Conservation (phyloP, 2,888 invertebrate genomes). For the Leptothorax acervorum region DNA sequence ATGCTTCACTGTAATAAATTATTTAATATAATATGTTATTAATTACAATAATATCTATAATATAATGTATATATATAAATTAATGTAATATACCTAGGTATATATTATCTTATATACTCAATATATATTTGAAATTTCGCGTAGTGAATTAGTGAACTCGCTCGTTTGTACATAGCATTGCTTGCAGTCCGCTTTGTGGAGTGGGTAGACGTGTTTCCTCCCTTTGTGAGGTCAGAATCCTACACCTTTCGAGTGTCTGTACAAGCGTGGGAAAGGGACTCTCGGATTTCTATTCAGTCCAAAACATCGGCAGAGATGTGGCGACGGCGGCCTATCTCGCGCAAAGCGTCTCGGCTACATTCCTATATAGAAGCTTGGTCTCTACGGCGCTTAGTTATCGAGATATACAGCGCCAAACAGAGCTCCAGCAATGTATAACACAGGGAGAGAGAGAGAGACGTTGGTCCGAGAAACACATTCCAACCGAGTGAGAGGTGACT, state of each 20-base stretch:
- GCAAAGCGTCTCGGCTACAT: slow-evolving; percentile 38
- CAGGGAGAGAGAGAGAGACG: slow-evolving; percentile 21
- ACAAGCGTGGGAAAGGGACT: slow-evolving; percentile 20
- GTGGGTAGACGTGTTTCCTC: slow-evolving; percentile 1
- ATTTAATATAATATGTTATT: neutral
- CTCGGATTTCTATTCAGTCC: slow-evolving; percentile 47
- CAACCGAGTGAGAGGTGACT: slow-evolving; percentile 22
- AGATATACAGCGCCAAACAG: slow-evolving; percentile 38
- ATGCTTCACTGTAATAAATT: neutral
- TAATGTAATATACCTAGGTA: neutral
- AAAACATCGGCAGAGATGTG: slow-evolving; percentile 17
- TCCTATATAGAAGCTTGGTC: slow-evolving; percentile 36
- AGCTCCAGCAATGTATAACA: slow-evolving; percentile 1
- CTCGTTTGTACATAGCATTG: neutral
- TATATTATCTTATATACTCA: neutral
- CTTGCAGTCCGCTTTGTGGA: neutral
- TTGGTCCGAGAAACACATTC: slow-evolving; percentile 51
- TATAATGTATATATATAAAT: no score
- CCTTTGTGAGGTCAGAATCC: slow-evolving; percentile 29
- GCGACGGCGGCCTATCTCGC: slow-evolving; percentile 39
- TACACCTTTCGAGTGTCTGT: slow-evolving; percentile 20
- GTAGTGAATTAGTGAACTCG: slow-evolving; percentile 5
- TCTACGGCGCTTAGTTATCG: slow-evolving; percentile 51
- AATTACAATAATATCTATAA: no score
- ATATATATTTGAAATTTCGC: slow-evolving; percentile 9